Evolutionary conservation across 1,140 invertebrate species (phyloP), one percentile per base, ranked within the genome.

Genomic region (Pogonognathellus flavescens): DNA sequence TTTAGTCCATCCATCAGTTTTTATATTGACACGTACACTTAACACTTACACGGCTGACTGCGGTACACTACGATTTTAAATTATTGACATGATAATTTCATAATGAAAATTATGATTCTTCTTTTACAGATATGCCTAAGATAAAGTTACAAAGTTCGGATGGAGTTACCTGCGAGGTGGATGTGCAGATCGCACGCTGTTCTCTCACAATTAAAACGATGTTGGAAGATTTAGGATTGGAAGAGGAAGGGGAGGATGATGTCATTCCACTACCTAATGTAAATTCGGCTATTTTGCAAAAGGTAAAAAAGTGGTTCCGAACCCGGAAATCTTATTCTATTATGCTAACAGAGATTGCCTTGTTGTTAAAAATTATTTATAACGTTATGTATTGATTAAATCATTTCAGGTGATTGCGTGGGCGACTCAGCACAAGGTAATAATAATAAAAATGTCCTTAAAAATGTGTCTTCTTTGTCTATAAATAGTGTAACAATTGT

Each of bases 231-330:
- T 89, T 93, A 49, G 92, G 92, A 49, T 91, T 87, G 59, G 87
- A 76, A 84, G 89, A 89, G 11, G 91, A 91, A 57, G 92, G 90
- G n/a, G 92, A 93, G 76, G 18, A 11, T 10, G 94, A 94, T 85
- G 91, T 93, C 14, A 93, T 94, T 18, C 93, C 94, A 14, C 89
- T 94, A 18, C 93, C 93, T 7, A 94, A 94, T 90, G 94, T 94
- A 0, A 94, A 93, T 90, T 92, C 93, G 16, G 92, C 92, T 52
- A 94, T 94, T 83, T 89, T 94, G 57, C 93, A 92, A 86, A 94
- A 94, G 89, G 93, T 93, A 55, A 41, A 41, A 41, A 41, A 41
- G 31, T 41, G 2, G 31, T 1, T 41, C 31, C n/a, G n/a, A n/a
- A n/a, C n/a, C n/a, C n/a, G n/a, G n/a, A n/a, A n/a, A n/a, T n/a